Evolutionary conservation across 2,888 invertebrate species (phyloP), one percentile per base, ranked within the genome.

Genomic region (Philopedon plagiatum): DNA sequence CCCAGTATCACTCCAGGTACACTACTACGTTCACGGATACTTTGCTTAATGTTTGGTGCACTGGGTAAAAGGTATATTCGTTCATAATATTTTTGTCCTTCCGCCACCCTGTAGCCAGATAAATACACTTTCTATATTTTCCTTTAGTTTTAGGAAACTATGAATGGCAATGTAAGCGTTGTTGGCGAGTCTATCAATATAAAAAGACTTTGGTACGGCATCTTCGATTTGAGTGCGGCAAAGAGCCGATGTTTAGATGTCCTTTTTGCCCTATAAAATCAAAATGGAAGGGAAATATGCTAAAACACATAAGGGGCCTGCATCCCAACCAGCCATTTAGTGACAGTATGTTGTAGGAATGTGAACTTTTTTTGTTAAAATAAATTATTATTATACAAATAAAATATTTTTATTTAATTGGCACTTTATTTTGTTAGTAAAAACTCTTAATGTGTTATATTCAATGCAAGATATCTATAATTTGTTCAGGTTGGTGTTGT

Each of bases 161-260:
- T 29, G 19, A 8, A 15, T 41, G 64, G 64, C 51, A n/a, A 23
- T 64, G 58, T 8, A 67, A 32, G 37, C 32, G 62, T 26, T 80
- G 80, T 58, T 63, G 68, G 5, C 69, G 72, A 74, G 29, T 67
- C 9, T 80, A 80, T 69, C 75, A 76, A 46, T 73, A 70, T 39
- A 72, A 71, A 61, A 74, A 74, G 39, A 78, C 78, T 5, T 64
- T 79, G 41, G 74, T 62, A 9, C 65, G 76, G 8, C 80, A 80
- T 56, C 44, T 67, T 13, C 72, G 73, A 29, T 78, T 76, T 51
- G 79, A 80, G 71, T 80, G 80, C 57, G 77, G 77, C 23, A 93
- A 93, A 82, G 90, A 92, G 74, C 93, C 93, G 0, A 88, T 91
- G 69, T 93, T 93, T 86, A 91, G 91, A 74, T 93, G 93, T 34